Percentiles rank a stretch among this genome's conserved stretches.
phyloP scores from a whole-genome alignment of 2,797 vertebrate species.

The Xenops minutus region DNA sequence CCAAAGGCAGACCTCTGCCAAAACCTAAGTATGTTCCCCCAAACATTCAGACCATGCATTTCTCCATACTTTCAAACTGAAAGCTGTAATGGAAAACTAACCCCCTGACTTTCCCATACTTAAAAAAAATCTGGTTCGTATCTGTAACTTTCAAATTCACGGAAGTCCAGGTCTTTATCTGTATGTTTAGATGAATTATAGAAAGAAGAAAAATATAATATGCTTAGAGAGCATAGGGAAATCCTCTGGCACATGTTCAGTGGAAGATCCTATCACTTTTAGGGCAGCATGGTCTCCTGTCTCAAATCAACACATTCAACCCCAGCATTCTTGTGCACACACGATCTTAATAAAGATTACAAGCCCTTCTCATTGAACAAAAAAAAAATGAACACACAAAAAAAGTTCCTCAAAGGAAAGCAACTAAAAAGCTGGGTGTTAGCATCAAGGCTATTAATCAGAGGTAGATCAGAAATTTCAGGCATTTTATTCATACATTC shows the following conservation, averaged over 20 bases:
- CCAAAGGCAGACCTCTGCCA: neutral
- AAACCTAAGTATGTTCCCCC: neutral
- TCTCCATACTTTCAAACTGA: neutral
- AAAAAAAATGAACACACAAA: neutral
- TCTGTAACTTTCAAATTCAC: neutral
- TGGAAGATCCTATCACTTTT: neutral
- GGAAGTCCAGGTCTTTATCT: neutral
- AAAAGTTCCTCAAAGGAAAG: neutral
- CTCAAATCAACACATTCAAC: neutral
- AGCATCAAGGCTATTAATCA: neutral
- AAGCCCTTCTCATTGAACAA: neutral
- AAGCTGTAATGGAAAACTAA: neutral
- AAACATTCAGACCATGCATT: neutral
- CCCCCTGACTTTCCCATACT: neutral
- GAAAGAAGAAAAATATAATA: neutral
- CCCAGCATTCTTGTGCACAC: neutral
- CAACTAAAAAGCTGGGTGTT: neutral
- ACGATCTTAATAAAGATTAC: neutral
- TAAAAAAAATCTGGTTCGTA: neutral
- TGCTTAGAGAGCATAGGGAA: neutral
- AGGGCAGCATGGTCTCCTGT: neutral
- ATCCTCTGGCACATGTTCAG: neutral
- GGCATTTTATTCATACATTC: neutral
- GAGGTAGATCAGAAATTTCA: neutral
- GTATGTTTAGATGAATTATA: neutral